Evolutionary conservation across 53 echinoderm and acorn worm genomes (phyloP).

Genomic region (Luidia sarsii): DNA sequence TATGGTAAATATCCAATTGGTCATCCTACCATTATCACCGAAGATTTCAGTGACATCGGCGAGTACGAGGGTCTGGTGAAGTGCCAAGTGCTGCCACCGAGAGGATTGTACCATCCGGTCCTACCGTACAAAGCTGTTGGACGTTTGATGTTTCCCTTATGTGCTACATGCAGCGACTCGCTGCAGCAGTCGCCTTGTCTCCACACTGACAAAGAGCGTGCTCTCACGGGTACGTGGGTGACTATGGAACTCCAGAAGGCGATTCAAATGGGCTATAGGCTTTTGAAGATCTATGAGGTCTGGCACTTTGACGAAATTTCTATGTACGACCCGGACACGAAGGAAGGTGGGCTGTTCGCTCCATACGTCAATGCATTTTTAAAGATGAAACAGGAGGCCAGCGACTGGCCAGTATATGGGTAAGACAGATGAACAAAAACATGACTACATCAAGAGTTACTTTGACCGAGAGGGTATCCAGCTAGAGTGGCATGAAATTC

Average conservation of each 20-base stretch:
- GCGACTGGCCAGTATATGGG: constrained; percentile 29
- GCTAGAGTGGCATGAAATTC: neutral
- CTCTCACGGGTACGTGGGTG: constrained; percentile 14
- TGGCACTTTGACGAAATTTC: constrained; percentile 58
- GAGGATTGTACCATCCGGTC: constrained; percentile 9
- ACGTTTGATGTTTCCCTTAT: constrained; percentile 13
- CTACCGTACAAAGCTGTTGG: neutral
- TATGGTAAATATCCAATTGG: constrained; percentile 7
- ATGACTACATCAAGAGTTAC: constrained; percentile 18
- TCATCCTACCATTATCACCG: constrained; percentile 17
- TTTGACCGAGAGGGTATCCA: constrained; percentile 28
- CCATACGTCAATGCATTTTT: constrained; percentile 47
- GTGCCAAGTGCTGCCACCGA: constrained; percentile 36
- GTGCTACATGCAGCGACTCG: constrained; percentile 2
- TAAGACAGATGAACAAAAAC: constrained; percentile 14
- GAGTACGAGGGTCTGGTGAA: constrained; percentile 30
- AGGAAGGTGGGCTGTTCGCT: constrained; percentile 44
- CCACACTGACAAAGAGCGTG: constrained; percentile 9
- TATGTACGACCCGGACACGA: neutral
- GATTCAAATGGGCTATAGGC: constrained; percentile 24
- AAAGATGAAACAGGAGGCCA: constrained; percentile 30
- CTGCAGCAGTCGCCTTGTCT: neutral
- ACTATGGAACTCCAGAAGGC: constrained; percentile 26
- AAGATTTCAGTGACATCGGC: constrained; percentile 6
- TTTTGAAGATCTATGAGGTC: constrained; percentile 54